Evolutionary conservation across 2,113 vertebrate species (phyloP).

Genomic region (Cariama cristata): DNA sequence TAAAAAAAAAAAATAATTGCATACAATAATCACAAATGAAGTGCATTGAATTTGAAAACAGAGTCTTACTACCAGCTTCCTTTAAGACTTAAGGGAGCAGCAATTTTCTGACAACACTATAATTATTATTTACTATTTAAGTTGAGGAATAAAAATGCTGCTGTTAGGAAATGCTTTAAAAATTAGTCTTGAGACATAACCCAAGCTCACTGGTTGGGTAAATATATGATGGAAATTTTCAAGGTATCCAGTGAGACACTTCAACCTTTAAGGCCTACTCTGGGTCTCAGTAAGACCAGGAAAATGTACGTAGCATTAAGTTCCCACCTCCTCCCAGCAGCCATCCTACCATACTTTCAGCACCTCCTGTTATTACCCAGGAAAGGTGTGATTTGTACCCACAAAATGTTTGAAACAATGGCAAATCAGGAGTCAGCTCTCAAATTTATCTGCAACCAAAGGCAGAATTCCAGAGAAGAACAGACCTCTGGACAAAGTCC

Average conservation of each 20-base stretch:
- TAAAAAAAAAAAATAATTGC: slow-evolving; percentile 11
- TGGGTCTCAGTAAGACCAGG: not conserved
- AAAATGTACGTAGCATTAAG: fast-evolving
- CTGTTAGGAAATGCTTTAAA: not conserved
- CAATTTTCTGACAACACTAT: slow-evolving; percentile 1
- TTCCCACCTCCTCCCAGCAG: not conserved
- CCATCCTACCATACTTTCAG: not conserved
- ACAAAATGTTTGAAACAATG: fast-evolving
- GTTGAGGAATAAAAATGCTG: not conserved
- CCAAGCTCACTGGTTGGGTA: not conserved
- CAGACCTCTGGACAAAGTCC: not conserved
- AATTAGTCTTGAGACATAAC: not conserved
- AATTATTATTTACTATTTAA: slow-evolving; percentile 31
- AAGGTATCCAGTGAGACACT: not conserved
- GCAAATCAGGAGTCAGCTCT: not conserved
- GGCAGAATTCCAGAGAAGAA: not conserved
- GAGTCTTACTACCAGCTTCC: not conserved
- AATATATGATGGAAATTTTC: not conserved
- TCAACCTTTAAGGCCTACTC: not conserved
- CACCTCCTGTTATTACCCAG: not conserved
- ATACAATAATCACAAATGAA: slow-evolving; percentile 36
- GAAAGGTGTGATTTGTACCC: not conserved
- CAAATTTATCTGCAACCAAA: not conserved
- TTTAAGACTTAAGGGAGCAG: slow-evolving; percentile 12
- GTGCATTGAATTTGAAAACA: slow-evolving; percentile 44